These are phyloP conservation scores for Chionis minor DNA, from an alignment of 2,113 vertebrate genomes.

Conservation along the genomic window DNA sequence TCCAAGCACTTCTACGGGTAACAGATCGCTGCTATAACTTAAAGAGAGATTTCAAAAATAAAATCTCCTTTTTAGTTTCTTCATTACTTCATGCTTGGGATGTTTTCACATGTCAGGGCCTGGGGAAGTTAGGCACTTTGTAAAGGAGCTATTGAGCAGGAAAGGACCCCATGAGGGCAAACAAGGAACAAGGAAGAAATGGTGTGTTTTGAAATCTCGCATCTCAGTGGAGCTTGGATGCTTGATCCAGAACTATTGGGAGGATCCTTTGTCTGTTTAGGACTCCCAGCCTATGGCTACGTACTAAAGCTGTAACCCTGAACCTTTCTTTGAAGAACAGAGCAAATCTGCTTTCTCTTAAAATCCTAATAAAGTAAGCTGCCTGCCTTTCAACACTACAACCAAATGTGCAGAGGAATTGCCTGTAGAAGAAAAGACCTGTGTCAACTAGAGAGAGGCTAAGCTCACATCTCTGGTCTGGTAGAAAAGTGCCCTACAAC, in stretches of 20 bases:
- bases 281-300: background rate
- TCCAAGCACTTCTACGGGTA: background rate
- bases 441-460: background rate
- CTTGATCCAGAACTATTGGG: background rate
- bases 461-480: background rate
- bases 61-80: background rate
- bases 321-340: background rate
- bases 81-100: background rate
- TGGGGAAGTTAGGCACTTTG: background rate
- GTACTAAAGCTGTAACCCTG: background rate
- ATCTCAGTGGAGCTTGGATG: background rate
- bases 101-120: background rate
- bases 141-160: background rate
- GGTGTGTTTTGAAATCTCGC: background rate
- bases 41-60: background rate
- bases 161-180: background rate
- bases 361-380: background rate
- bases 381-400: background rate
- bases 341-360: background rate
- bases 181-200: background rate
- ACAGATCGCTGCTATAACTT: background rate
- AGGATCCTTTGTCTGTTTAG: background rate
- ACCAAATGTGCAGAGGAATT: background rate
- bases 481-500: background rate
- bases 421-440: background rate